These are phyloP conservation scores for Notodonta ziczac DNA, from an alignment of 2,888 invertebrate species.

Conservation along the genomic window DNA sequence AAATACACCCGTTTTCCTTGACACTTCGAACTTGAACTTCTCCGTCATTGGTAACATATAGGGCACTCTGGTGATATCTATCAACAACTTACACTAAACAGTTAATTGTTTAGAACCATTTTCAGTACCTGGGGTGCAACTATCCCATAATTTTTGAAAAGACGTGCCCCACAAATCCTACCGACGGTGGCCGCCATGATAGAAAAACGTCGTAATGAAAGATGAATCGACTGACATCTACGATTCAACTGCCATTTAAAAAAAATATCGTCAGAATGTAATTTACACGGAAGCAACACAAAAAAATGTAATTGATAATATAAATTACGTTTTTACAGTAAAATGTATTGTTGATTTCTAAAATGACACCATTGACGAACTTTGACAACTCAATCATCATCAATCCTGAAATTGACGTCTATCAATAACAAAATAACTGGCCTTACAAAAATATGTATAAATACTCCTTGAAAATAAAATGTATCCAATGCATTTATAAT, in stretches of 20 bases:
- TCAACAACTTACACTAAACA: constrained; percentile 42
- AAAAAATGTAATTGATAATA: background rate
- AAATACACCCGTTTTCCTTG: constrained; percentile 61
- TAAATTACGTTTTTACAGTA: constrained; percentile 1
- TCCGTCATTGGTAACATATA: constrained; percentile 49
- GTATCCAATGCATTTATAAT: no score
- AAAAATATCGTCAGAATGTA: constrained; percentile 26
- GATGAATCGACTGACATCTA: constrained; percentile 70
- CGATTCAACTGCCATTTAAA: constrained; percentile 52
- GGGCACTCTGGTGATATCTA: constrained; percentile 36
- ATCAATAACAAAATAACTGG: background rate
- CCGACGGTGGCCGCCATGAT: constrained; percentile 95
- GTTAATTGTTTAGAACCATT: constrained; percentile 52
- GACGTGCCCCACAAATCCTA: constrained; percentile 93
- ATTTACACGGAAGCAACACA: constrained; percentile 9
- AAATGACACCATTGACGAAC: constrained; percentile 14
- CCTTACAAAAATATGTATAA: background rate
- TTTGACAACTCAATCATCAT: constrained; percentile 14
- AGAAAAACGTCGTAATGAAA: constrained; percentile 82
- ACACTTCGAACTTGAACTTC: constrained; percentile 51
- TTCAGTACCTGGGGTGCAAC: constrained; percentile 89
- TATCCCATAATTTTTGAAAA: constrained; percentile 90
- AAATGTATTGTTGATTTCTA: constrained; percentile 5
- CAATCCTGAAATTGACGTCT: constrained; percentile 6
- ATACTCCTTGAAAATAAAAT: background rate